Conservation (phyloP, 2,113 vertebrate species). For the Semicossyphus pulcher region DNA sequence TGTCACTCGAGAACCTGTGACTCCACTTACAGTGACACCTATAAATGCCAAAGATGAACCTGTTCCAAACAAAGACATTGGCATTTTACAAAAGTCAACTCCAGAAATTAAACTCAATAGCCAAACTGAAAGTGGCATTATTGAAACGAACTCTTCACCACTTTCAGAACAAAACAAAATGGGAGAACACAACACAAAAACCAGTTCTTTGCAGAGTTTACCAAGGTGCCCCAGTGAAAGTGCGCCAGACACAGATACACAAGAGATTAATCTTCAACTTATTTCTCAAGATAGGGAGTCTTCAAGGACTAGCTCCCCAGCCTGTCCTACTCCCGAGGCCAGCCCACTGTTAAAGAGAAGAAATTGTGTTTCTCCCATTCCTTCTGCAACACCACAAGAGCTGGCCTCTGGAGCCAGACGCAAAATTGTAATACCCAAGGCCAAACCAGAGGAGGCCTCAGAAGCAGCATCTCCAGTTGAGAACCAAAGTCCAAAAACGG, state of each 20-base stretch:
- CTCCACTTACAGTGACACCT: slow-evolving; percentile 8
- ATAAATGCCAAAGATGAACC: slow-evolving; percentile 21
- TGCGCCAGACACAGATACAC: neutral
- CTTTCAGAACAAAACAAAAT: slow-evolving; percentile 16
- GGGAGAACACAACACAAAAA: slow-evolving; percentile 14
- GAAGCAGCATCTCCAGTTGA: slow-evolving; percentile 44
- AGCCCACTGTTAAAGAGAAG: slow-evolving; percentile 71
- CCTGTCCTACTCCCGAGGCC: slow-evolving; percentile 40
- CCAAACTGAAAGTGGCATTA: neutral
- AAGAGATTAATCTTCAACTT: neutral
- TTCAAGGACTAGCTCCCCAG: slow-evolving; percentile 1
- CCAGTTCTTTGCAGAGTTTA: neutral
- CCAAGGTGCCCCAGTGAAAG: neutral
- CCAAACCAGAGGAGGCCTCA: slow-evolving; percentile 75
- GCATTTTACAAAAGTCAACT: neutral
- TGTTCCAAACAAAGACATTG: slow-evolving; percentile 8
- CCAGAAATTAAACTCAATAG: slow-evolving; percentile 36
- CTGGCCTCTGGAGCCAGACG: slow-evolving; percentile 93
- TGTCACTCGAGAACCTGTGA: slow-evolving; percentile 8
- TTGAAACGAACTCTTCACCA: neutral
- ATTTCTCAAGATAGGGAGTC: slow-evolving; percentile 32
- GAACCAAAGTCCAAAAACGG: slow-evolving; percentile 45
- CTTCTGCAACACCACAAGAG: slow-evolving; percentile 93
- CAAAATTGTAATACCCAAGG: slow-evolving; percentile 89
- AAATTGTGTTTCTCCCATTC: slow-evolving; percentile 76